Conservation (phyloP, 2,113 vertebrate species). For the Tragelaphus strepsiceros region DNA sequence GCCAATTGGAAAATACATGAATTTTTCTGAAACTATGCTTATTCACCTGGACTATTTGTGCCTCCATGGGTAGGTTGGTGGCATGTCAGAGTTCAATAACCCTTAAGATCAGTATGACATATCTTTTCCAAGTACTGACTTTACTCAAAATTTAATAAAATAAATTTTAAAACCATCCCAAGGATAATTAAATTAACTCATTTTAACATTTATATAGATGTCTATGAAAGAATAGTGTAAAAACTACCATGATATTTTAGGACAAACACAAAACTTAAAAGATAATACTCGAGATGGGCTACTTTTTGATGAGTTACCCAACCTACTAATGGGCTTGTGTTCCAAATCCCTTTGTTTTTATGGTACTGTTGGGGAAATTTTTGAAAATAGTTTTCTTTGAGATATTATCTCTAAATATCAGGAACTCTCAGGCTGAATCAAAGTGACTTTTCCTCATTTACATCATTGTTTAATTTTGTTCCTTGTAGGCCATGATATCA, state of each 20-base stretch:
- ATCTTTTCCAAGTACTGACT: background rate
- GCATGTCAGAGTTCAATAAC: background rate
- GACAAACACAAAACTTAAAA: background rate
- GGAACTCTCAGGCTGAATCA: background rate
- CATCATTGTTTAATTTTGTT: background rate
- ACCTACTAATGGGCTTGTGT: background rate
- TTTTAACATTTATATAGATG: background rate
- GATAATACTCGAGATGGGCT: background rate
- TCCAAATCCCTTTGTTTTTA: background rate
- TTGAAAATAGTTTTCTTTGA: background rate
- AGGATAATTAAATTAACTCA: background rate
- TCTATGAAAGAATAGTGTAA: background rate
- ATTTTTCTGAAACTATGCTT: constrained; percentile 7
- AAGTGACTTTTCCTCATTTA: constrained; percentile 22
- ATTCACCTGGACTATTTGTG: background rate
- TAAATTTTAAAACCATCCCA: background rate
- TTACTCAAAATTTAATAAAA: background rate
- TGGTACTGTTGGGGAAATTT: background rate
- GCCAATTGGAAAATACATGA: background rate
- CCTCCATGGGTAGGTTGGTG: background rate
- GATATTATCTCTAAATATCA: constrained; percentile 14
- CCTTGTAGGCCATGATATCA: background rate
- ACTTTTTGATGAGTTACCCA: background rate
- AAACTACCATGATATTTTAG: background rate
- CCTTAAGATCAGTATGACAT: background rate